Base-by-base conservation (phyloP, 1,140 invertebrate species). In the Camponotus floridanus region DNA sequence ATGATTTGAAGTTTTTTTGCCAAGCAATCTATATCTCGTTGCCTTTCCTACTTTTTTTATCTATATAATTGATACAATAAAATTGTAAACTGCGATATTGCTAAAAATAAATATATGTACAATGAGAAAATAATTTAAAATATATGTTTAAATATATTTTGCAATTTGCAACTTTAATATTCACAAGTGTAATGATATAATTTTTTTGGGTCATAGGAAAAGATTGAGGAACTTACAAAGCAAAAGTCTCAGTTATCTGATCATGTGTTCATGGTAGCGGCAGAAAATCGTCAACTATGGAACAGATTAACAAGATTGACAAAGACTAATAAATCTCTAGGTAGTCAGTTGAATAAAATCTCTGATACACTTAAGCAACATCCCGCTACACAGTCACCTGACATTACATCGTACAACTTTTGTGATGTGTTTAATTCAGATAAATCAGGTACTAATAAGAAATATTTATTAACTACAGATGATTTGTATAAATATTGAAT, bases 271-370 rank as follows among this genome's bases (percentile, higher is more conserved):
- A 97, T 98, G 97, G 97, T 98, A 9, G 96, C 97, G 1, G 96
- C 96, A 90, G 97, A 98, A 94, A 98, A 98, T 93, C 96, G 97
- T 91, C 96, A 97, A 83, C 93, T 98, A 31, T 98, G 97, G 97
- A 96, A 95, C 70, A 96, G 96, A 91, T 94, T 98, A 39, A 96
- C 96, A 1, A 95, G 95, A 92, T 94, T 97, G 61, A 97, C 95
- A 1, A 95, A 96, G 92, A 95, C 96, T 15, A 96, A 96, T 90
- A 95, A 95, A 87, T 94, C 93, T 39, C 91, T 96, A 76, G 95
- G 95, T 71, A 95, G 91, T 76, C 95, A 95, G 83, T 93, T 95
- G 79, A 95, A 92, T 67, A 96, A 95, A 92, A 96, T 96, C 74
- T 95, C 94, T 80, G 95, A 96, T 86, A 94, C 93, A 5, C 88